Evolutionary conservation across 92 coral and sea anemone species (phyloP).

Genomic region (Porites evermanni): DNA sequence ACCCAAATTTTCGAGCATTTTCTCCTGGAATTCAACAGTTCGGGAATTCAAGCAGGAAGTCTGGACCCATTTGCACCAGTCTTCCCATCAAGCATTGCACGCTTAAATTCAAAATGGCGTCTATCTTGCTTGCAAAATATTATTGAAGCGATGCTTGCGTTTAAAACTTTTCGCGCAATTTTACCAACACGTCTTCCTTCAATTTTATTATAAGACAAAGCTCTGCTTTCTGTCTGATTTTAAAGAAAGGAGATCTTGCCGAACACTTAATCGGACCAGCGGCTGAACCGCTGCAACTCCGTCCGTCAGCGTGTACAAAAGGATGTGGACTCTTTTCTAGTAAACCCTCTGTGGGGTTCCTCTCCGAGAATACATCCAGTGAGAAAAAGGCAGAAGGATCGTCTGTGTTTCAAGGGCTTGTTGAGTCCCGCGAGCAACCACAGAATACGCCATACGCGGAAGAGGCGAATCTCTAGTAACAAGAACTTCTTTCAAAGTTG

Average conservation of each 20-base stretch:
- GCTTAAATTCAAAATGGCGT: conserved; percentile 30
- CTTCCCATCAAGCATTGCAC: background rate
- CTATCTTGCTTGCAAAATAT: background rate
- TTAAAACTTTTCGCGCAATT: conserved; percentile 5
- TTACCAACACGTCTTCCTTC: conserved; percentile 4
- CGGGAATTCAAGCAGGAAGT: too few species aligned
- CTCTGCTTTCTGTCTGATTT: conserved; percentile 11
- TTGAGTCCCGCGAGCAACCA: conserved; percentile 77
- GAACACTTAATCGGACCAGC: background rate
- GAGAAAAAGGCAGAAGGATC: conserved; percentile 50
- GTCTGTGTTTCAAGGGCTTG: conserved; percentile 63
- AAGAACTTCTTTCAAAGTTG: too few species aligned
- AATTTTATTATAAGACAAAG: conserved; percentile 1
- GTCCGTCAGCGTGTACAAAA: background rate
- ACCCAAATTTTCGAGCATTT: too few species aligned
- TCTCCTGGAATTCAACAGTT: too few species aligned
- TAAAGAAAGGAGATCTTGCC: background rate
- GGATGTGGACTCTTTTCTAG: background rate
- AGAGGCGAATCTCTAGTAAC: too few species aligned
- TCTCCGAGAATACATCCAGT: conserved; percentile 35
- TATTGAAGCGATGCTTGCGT: conserved; percentile 23
- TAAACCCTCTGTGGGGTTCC: conserved; percentile 1
- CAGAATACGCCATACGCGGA: too few species aligned
- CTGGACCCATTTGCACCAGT: background rate
- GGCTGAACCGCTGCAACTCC: background rate